These are phyloP conservation scores for Melolontha melolontha DNA, from an alignment of 2,888 invertebrate genomes.

Conservation along the genomic window DNA sequence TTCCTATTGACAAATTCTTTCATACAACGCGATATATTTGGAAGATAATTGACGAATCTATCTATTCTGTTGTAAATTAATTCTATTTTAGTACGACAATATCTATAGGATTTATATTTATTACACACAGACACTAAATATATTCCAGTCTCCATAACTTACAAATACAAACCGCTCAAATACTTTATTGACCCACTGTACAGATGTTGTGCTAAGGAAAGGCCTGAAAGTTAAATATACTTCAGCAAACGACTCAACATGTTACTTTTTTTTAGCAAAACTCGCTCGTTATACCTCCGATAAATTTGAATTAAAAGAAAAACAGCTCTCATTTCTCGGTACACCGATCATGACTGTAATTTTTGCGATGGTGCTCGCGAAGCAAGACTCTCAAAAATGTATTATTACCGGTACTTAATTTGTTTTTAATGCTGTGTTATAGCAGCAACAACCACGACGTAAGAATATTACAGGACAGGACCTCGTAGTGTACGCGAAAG, in stretches of 20 bases:
- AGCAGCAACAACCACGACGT: slow-evolving; percentile 22
- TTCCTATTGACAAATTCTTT: too few species aligned
- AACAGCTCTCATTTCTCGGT: not conserved
- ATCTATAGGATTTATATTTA: too few species aligned
- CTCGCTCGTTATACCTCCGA: slow-evolving; percentile 11
- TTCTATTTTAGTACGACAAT: too few species aligned
- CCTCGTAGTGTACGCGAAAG: slow-evolving; percentile 1
- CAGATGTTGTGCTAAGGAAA: too few species aligned
- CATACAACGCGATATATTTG: too few species aligned
- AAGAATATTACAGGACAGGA: slow-evolving; percentile 29
- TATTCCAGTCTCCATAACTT: too few species aligned
- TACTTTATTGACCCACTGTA: too few species aligned
- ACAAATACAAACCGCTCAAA: too few species aligned
- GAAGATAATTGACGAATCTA: too few species aligned
- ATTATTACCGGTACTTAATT: slow-evolving; percentile 33
- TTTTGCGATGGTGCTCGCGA: slow-evolving; percentile 25
- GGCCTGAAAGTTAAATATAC: too few species aligned
- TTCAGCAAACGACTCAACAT: not conserved
- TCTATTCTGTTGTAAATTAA: too few species aligned
- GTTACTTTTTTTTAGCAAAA: slow-evolving; percentile 6
- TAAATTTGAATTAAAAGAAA: slow-evolving; percentile 31
- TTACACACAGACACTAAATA: too few species aligned
- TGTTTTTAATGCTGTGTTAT: slow-evolving; percentile 31
- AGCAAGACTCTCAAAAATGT: slow-evolving; percentile 29
- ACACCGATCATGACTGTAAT: slow-evolving; percentile 22